Percentiles rank a stretch among this genome's conserved stretches.
These are phyloP conservation scores for Columba guinea DNA, from an alignment of 2,797 vertebrate species.

Conservation along the genomic window DNA sequence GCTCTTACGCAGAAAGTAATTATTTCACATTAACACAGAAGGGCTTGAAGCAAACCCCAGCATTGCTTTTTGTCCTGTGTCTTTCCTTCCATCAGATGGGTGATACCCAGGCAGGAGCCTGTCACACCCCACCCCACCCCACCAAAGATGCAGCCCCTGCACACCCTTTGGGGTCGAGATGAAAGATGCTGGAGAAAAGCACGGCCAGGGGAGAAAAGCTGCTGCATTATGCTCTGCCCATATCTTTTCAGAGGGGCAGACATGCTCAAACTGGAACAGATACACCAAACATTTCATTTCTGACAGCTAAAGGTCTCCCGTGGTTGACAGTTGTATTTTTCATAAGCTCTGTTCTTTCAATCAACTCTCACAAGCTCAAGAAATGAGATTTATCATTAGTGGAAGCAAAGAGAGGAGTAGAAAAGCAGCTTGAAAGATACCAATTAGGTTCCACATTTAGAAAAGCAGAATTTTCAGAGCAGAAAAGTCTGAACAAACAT, in stretches of 20 bases:
- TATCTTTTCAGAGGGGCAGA: background rate
- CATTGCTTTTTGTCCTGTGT: background rate
- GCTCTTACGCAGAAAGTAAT: fast-evolving
- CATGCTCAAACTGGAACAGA: background rate
- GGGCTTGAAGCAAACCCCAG: background rate
- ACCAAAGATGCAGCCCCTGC: background rate
- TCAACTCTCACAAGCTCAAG: background rate
- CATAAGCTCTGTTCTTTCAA: background rate
- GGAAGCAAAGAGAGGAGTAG: background rate
- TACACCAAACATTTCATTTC: background rate
- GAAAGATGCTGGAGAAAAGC: background rate
- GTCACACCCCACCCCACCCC: fast-evolving
- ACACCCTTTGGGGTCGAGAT: background rate
- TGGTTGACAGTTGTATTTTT: background rate
- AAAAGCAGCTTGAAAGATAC: background rate
- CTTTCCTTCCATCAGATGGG: background rate
- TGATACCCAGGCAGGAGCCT: background rate
- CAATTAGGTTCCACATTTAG: conserved; percentile 26
- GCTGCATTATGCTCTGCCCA: background rate
- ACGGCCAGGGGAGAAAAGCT: background rate
- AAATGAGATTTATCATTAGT: conserved; percentile 1
- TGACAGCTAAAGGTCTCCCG: background rate
- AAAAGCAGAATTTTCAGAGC: background rate
- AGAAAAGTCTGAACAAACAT: background rate
- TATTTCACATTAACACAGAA: background rate